Evolutionary conservation across 1,140 invertebrate genomes (phyloP).

Genomic region (Drosophila kikkawai): DNA sequence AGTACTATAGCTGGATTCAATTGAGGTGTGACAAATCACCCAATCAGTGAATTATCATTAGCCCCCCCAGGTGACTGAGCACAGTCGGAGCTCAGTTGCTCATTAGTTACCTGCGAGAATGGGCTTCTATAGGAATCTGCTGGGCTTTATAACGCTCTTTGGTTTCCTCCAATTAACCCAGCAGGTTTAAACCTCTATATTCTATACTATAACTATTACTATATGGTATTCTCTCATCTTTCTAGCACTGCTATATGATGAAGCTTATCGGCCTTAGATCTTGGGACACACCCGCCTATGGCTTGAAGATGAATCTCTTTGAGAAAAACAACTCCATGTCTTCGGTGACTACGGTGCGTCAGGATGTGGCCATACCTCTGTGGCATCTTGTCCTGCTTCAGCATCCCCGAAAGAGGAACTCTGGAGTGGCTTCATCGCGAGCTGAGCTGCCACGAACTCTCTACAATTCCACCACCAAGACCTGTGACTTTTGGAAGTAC

Average conservation of each 20-base stretch:
- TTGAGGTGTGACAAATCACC: constrained; percentile 62
- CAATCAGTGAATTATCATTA: constrained; percentile 43
- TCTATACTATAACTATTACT: too few species aligned
- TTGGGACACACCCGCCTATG: constrained; percentile 66
- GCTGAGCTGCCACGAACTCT: constrained; percentile 53
- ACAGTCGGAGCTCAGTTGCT: constrained; percentile 8
- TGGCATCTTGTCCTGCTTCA: constrained; percentile 70
- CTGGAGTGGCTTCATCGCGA: background rate
- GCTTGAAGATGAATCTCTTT: constrained; percentile 48
- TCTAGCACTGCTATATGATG: constrained; percentile 66
- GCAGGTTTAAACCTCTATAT: constrained; percentile 7
- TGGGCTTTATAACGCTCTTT: constrained; percentile 32
- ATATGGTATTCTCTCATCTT: background rate
- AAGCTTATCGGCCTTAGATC: constrained; percentile 45
- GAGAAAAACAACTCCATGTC: constrained; percentile 68
- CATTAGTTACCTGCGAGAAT: constrained; percentile 17
- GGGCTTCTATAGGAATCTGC: constrained; percentile 35
- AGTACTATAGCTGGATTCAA: constrained; percentile 9
- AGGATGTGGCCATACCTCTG: constrained; percentile 64
- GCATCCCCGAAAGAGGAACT: constrained; percentile 31
- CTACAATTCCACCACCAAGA: constrained; percentile 68
- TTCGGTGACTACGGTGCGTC: constrained; percentile 62
- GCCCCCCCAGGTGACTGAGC: constrained; percentile 6
- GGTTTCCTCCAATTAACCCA: constrained; percentile 36
- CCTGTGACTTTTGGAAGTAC: constrained; percentile 74